Evolutionary conservation across 2,797 vertebrate genomes (phyloP), one percentile per base, ranked within the genome.

Genomic region (Molossus molossus): DNA sequence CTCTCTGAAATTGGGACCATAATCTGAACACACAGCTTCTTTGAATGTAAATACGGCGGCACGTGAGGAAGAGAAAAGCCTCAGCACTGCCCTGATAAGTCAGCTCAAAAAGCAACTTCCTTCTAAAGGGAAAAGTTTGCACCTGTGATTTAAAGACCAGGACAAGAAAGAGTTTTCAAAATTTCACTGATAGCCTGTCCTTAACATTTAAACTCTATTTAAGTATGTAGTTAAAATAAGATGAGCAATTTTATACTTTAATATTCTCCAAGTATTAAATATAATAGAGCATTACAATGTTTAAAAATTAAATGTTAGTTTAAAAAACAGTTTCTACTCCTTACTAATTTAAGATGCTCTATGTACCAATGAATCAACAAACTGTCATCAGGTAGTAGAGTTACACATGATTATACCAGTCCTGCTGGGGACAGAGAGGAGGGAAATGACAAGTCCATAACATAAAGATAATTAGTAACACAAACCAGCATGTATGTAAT

Each of bases 121-220:
- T 53, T 75, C 50, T 48, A 48, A 76, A 6, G 29, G 9, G 27
- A 7, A n/a, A 94, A 57, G 15, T 77, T 90, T 81, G 75, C 27
- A 64, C 27, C 81, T 65, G 75, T 58, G 48, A 85, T 92, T 90
- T 92, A 50, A 90, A 29, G 29, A 12, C 94, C 21, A 93, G 10
- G 21, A 53, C 21, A 18, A 48, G 48, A 94, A 33, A 77, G 13
- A 62, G 37, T 90, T 90, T 77, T 83, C 75, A 91, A 91, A 93
- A 18, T 83, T 91, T 67, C 27, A 82, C 23, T 90, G 53, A 73
- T 12, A 79, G 18, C 57, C 33, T 86, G 13, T 18, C 9, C 70
- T 55, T 87, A 57, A 45, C 5, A 73, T 70, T 60, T 86, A 90
- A 96, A 73, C 55, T 67, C 79, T 89, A 27, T 50, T 89, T 91